Evolutionary conservation across 2,888 invertebrate species (phyloP), one percentile per base, ranked within the genome.

Genomic region (Zygothrica quintamaculata): DNA sequence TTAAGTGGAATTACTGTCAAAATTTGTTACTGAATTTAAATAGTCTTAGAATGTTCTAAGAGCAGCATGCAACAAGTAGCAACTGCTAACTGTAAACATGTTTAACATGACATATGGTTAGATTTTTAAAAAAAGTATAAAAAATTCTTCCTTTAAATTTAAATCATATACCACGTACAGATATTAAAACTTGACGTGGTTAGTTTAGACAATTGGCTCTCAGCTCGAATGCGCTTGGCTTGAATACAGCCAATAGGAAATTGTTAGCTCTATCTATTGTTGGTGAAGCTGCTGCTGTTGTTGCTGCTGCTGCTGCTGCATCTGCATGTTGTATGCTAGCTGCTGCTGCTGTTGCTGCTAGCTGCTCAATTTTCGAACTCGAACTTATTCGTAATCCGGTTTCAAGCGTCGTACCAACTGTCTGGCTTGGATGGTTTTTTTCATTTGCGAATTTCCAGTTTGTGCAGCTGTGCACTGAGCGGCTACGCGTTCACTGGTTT

Each of bases 371-470:
- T 77, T 71, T 65, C 77, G 65, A 75, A 75, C 82, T 72, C 68
- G 71, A 77, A 74, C 80, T 82, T 76, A 86, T 86, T 75, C 65
- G 43, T 59, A 86, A 84, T 84, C 84, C 80, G 87, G 87, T 81
- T 81, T 74, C 59, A 59, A 42, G 34, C 47, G 52, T 43, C 60
- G 51, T 36, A 50, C 51, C 65, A 43, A 65, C 57, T 66, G 85
- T 79, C 81, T 80, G 77, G 64, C 62, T 43, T 62, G 69, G 36
- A 53, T 69, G 73, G 78, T 74, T 74, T 75, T 71, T 81, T 61
- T n/a, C 57, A 73, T 79, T 79, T 53, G 66, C 65, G 80, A 73
- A 70, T 86, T 80, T 84, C 79, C 86, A 80, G 86, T 80, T 80
- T 86, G 37, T 77, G 78, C 78, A 79, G 78, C 78, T 79, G n/a